Evolutionary conservation across 2,113 vertebrate genomes (phyloP), one percentile per base, ranked within the genome.

Genomic region (Columba janthina): DNA sequence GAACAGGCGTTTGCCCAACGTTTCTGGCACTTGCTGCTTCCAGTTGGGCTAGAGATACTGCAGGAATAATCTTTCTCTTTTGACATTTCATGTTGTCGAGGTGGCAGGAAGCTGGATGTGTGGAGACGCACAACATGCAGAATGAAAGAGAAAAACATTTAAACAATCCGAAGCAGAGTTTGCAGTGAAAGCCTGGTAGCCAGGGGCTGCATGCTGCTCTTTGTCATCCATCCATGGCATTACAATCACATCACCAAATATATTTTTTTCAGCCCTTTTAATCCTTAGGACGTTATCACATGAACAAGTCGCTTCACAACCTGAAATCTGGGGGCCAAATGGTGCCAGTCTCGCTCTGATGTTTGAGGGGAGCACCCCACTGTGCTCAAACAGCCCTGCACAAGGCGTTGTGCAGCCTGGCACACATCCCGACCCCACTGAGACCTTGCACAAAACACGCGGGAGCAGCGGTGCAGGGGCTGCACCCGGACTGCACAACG

Each of bases 31-130:
- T 34, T 18, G 9, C 40, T 90, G 75, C 76, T 93, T 94, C 88
- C 87, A 94, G 73, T 44, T 90, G 82, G 94, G 93, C 72, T 93
- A 65, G 50, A 96, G 89, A 85, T 82, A 56, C 26, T 64, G 78
- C 83, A 88, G 91, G 69, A 96, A 94, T 61, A 73, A 95, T 94
- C 92, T 17, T 77, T 97, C 90, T 91, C 89, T 96, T 93, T 36
- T 94, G 95, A 91, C 88, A 77, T 58, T 71, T 85, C 87, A 60
- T 56, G 54, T 58, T 89, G 93, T 79, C 1, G 0, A 10, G 69
- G 86, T 31, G 89, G 94, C 84, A 78, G 93, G 93, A 95, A 88
- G 90, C 85, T 97, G 89, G 81, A 87, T 95, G 69, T 0, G 36
- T 20, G 62, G 89, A 62, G 85, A 76, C 46, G 76, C 87, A 72